These are phyloP conservation scores for Metaphire vulgaris DNA, from an alignment of 1,140 invertebrate species.

Conservation along the genomic window DNA sequence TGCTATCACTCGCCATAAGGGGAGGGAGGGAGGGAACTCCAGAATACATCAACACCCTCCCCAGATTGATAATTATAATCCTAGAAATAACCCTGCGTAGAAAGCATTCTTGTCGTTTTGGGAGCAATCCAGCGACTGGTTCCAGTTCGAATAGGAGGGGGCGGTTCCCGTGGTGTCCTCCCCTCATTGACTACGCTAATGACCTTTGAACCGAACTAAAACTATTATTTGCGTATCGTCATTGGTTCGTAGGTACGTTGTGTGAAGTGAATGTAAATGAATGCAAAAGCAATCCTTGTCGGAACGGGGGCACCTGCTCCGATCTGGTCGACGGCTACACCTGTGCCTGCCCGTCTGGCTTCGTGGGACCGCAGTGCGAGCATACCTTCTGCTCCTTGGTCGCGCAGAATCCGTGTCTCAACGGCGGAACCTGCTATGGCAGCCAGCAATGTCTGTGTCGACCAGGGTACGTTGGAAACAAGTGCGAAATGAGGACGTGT, in stretches of 20 bases:
- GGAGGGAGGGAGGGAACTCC: too few relatives aligned
- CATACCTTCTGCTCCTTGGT: not conserved
- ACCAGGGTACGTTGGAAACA: conserved; percentile 70
- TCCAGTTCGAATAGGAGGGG: too few relatives aligned
- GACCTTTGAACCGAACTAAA: too few relatives aligned
- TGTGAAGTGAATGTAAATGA: conserved; percentile 13
- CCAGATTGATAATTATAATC: too few relatives aligned
- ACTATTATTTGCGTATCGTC: too few relatives aligned
- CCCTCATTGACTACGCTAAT: too few relatives aligned
- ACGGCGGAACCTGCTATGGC: conserved; percentile 29
- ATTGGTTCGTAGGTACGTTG: not conserved
- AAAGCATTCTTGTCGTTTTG: too few relatives aligned
- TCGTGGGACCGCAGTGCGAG: conserved; percentile 54
- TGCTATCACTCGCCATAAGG: too few relatives aligned
- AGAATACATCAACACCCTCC: too few relatives aligned
- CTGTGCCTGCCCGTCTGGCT: conserved; percentile 72
- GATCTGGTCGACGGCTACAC: conserved; percentile 52
- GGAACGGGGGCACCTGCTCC: conserved; percentile 56
- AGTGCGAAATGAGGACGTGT: conserved; percentile 58
- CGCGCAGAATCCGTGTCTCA: conserved; percentile 20
- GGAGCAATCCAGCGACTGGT: too few relatives aligned
- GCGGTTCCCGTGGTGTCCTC: too few relatives aligned
- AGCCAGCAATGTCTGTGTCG: conserved; percentile 76
- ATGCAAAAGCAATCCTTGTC: conserved; percentile 59
- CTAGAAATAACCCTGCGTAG: too few relatives aligned